Percentiles rank a stretch among this genome's conserved stretches.
Evolutionary conservation across 1,140 invertebrate species (phyloP).

Genomic region (Trissolcus basalis): DNA sequence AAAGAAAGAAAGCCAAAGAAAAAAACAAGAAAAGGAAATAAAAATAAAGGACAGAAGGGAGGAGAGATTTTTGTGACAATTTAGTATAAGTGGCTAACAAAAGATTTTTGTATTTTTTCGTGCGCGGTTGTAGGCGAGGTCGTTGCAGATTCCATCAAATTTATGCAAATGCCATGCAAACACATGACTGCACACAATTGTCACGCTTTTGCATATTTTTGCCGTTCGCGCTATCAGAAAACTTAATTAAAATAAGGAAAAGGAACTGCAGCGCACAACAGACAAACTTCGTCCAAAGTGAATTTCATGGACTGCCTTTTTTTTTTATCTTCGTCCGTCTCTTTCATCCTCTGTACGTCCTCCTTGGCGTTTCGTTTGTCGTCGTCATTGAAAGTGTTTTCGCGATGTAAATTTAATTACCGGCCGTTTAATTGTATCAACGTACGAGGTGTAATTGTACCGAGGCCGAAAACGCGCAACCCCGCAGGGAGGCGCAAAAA

Average conservation of each 20-base stretch:
- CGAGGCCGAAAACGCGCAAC: not conserved
- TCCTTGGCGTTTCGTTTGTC: not conserved
- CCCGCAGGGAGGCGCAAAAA: not conserved
- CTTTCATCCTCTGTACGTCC: too few species aligned
- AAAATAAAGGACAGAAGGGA: too few species aligned
- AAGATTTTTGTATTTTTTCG: conserved; percentile 23
- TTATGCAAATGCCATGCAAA: conserved; percentile 56
- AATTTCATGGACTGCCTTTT: too few species aligned
- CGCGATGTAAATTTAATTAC: not conserved
- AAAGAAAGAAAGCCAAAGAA: too few species aligned
- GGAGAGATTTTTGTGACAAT: conserved; percentile 25
- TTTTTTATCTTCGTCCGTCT: too few species aligned
- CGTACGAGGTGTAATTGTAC: not conserved
- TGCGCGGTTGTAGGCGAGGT: conserved; percentile 7
- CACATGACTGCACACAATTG: conserved; percentile 50
- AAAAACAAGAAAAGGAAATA: too few species aligned
- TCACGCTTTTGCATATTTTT: conserved; percentile 54
- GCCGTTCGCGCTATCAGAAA: conserved; percentile 30
- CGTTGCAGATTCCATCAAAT: conserved; percentile 44
- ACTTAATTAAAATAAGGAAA: conserved; percentile 49
- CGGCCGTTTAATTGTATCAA: not conserved
- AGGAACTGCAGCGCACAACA: conserved; percentile 2
- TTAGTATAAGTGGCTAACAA: conserved; percentile 17
- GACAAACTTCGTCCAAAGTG: not conserved
- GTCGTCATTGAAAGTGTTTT: not conserved